A percentile compares a stretch with the other conserved stretches of the same genome.
These are phyloP conservation scores for Lerista edwardsae DNA, from an alignment of 2,797 vertebrate genomes.

Conservation along the genomic window DNA sequence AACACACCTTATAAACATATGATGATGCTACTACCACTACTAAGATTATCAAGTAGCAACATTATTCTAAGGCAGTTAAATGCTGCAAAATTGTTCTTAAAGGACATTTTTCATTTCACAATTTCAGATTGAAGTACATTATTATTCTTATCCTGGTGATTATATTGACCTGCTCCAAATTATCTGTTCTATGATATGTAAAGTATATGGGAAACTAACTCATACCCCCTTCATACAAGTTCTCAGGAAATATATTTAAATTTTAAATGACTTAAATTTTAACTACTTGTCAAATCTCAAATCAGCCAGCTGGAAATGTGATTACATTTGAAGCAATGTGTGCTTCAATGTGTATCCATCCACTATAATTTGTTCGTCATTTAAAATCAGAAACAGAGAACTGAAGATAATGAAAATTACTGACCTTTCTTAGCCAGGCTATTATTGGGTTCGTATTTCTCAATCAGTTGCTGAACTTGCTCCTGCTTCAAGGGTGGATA, in stretches of 20 bases:
- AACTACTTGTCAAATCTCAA: slow-evolving; percentile 17
- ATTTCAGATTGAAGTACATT: slow-evolving; percentile 20
- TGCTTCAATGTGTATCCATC: not conserved
- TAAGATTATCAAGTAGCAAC: not conserved
- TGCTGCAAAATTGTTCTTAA: not conserved
- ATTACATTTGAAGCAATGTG: slow-evolving; percentile 20
- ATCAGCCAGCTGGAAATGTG: slow-evolving; percentile 18
- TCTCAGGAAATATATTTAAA: not conserved
- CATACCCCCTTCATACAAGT: not conserved
- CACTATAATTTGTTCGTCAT: slow-evolving; percentile 11
- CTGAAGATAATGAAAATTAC: slow-evolving; percentile 54
- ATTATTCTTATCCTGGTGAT: not conserved
- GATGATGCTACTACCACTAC: not conserved
- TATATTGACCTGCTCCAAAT: not conserved
- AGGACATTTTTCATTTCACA: not conserved
- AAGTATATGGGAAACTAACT: not conserved
- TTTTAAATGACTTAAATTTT: slow-evolving; percentile 14
- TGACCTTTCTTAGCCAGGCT: slow-evolving; percentile 91
- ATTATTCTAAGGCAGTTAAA: not conserved
- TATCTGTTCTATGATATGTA: not conserved
- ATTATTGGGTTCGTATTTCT: slow-evolving; percentile 92
- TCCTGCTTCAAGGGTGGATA: slow-evolving; percentile 94
- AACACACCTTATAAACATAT: slow-evolving; percentile 22
- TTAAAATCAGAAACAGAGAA: not conserved
- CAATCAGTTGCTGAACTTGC: slow-evolving; percentile 94